Conservation (phyloP, 92 coral and sea anemone genomes). For the Virgularia gustaviana region DNA sequence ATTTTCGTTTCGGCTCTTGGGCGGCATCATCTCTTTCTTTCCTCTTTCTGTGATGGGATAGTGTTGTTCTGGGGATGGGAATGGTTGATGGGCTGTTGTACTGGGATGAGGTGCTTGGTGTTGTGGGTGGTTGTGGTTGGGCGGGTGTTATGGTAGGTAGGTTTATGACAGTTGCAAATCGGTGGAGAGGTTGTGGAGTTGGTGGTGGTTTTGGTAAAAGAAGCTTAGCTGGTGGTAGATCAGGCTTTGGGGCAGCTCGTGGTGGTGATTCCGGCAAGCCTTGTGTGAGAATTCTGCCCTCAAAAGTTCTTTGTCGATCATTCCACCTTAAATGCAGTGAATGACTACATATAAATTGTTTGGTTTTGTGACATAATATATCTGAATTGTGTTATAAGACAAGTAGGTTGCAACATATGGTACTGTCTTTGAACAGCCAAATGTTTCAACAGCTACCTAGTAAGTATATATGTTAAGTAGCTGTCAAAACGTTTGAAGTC, state of each 20-base stretch:
- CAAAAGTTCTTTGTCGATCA: slow-evolving; percentile 18
- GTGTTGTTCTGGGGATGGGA: slow-evolving; percentile 17
- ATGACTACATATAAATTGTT: too few relatives aligned
- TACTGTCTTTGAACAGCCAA: too few relatives aligned
- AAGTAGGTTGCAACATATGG: too few relatives aligned
- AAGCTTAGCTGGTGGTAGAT: slow-evolving; percentile 15
- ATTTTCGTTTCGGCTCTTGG: neutral
- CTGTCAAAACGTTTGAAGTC: too few relatives aligned
- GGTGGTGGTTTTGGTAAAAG: slow-evolving; percentile 37
- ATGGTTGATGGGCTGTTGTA: slow-evolving; percentile 33
- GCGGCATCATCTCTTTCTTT: neutral
- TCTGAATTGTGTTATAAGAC: too few relatives aligned
- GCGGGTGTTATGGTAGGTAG: slow-evolving; percentile 23
- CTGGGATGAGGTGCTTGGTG: slow-evolving; percentile 11
- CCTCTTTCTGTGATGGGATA: slow-evolving; percentile 17
- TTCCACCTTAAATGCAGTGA: slow-evolving; percentile 22
- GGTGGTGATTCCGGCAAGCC: slow-evolving; percentile 31
- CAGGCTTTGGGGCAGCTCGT: slow-evolving; percentile 3
- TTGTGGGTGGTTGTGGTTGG: slow-evolving; percentile 22
- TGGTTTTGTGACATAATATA: too few relatives aligned
- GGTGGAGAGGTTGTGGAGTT: slow-evolving; percentile 25
- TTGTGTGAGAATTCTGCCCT: slow-evolving; percentile 28
- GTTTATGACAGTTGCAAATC: neutral
- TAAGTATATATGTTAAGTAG: too few relatives aligned
- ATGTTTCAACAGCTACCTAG: neutral